Evolutionary conservation across 2,113 vertebrate species (phyloP).

Genomic region (Menura novaehollandiae): DNA sequence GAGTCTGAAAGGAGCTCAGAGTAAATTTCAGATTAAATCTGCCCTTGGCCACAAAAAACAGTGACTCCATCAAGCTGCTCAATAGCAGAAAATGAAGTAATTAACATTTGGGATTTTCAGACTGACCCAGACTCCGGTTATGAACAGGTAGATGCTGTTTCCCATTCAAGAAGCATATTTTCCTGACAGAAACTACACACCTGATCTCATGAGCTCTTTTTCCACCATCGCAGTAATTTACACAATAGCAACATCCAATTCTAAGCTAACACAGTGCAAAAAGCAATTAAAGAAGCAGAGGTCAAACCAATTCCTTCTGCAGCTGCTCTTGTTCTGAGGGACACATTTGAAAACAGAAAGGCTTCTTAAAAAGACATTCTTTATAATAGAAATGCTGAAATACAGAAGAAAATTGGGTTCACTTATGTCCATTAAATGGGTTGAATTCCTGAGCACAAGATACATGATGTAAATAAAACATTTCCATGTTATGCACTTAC

Average conservation of each 20-base stretch:
- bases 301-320: constrained; percentile 34
- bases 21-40: neutral
- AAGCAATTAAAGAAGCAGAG: constrained; percentile 54
- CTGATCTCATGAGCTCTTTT: constrained; percentile 14
- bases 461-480: neutral
- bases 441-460: neutral
- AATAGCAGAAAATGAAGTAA: neutral
- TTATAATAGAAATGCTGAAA: neutral
- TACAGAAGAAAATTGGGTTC: neutral
- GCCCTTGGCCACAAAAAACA: neutral
- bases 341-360: neutral
- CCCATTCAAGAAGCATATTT: constrained; percentile 21
- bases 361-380: neutral
- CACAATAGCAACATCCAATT: constrained; percentile 28
- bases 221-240: neutral
- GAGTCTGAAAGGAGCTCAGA: neutral
- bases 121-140: neutral
- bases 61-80: neutral
- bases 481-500: neutral
- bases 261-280: constrained; percentile 10
- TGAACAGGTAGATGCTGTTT: neutral
- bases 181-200: neutral
- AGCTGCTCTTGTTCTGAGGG: neutral
- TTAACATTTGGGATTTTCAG: neutral
- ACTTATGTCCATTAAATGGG: neutral